Evolutionary conservation across 2,113 vertebrate genomes (phyloP), one percentile per base, ranked within the genome.

Genomic region (Zingel zingel): DNA sequence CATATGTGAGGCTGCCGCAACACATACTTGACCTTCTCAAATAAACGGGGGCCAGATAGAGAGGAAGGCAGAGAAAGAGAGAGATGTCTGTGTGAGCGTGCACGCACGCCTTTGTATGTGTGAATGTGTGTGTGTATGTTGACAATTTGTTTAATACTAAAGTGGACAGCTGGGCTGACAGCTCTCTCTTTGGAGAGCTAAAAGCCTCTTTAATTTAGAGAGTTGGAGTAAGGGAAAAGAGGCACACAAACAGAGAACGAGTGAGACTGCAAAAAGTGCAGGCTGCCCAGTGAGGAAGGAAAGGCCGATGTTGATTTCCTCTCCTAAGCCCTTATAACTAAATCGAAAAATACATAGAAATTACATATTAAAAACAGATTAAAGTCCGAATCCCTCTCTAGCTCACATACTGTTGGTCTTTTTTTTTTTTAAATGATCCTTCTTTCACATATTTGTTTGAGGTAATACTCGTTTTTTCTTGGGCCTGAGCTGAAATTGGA

Each of bases 21-120:
- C 86, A 78, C 87, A 91, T 47, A 91, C 91, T 92, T 92, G 92
- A 93, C 92, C 90, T 93, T 93, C 91, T 91, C 79, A 83, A 86
- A 89, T 89, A 88, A 43, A 86, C 63, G 18, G 59, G 63, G 66
- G 63, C 78, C 68, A 78, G 51, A 69, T 58, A 27, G 67, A 68
- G 73, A 86, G 81, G 66, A 65, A 84, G 56, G 30, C 25, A 71
- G 63, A 39, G 66, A 70, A 76, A 59, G 69, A 54, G 80, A 65
- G 72, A 56, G 66, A 68, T 13, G 66, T 62, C 57, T 68, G 79
- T 50, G 71, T 48, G 64, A 56, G 66, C 4, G 9, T 57, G 47
- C 56, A 73, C 19, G 23, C 48, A 33, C 54, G 61, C 66, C 19
- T 83, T 21, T 53, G 30, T 73, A 65, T 64, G 30, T 27, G 74